A percentile compares a stretch with the other conserved stretches of the same genome.
Conservation (phyloP, 2,797 vertebrate species). For the Staurois parvus region DNA sequence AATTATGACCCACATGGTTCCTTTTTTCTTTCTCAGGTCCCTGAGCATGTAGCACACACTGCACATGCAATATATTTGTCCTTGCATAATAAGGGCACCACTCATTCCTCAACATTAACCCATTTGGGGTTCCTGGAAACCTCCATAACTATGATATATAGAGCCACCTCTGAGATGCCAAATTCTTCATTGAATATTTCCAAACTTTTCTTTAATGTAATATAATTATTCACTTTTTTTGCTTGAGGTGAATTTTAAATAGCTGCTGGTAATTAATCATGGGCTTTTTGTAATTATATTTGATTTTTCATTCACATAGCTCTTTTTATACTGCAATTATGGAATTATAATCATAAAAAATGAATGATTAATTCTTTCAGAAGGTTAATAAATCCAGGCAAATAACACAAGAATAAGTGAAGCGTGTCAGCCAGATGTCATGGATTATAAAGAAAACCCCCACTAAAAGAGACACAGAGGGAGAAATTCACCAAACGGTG, state of each 20-base stretch:
- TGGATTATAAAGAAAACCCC: not conserved
- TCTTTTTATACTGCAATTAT: conserved; percentile 51
- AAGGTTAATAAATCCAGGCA: conserved; percentile 52
- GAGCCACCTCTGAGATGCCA: not conserved
- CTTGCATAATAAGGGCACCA: too few species aligned
- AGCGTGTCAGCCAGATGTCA: conserved; percentile 23
- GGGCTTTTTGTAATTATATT: conserved; percentile 53
- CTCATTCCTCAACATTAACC: not conserved
- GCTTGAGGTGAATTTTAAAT: conserved; percentile 40
- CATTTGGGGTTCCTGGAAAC: not conserved
- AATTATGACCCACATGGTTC: too few species aligned
- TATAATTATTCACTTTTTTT: conserved; percentile 44
- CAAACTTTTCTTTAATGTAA: conserved; percentile 37
- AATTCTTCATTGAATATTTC: not conserved
- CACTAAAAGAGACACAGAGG: not conserved
- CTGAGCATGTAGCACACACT: too few species aligned
- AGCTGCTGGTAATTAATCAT: conserved; percentile 26
- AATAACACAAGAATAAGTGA: conserved; percentile 33
- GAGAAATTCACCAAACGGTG: not conserved
- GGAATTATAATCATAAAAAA: conserved; percentile 48
- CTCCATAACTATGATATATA: not conserved
- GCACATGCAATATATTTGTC: not conserved
- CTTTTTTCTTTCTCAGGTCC: too few species aligned
- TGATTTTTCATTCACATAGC: conserved; percentile 50
- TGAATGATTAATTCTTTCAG: conserved; percentile 44